Evolutionary conservation across 2,888 invertebrate genomes (phyloP).

Genomic region (Chymomyza fuscimana): DNA sequence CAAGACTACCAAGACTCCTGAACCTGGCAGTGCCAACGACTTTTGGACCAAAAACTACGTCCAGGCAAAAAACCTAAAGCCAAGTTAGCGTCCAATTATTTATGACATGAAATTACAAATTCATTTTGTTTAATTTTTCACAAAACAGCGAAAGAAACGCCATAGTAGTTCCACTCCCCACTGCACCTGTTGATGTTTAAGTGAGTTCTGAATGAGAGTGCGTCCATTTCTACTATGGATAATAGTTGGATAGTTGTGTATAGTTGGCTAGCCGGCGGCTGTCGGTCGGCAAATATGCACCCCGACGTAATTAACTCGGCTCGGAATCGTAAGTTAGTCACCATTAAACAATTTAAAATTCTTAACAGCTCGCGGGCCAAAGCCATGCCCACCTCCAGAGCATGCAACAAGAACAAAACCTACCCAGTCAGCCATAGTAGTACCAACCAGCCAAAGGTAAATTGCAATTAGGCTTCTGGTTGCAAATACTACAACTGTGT

Average conservation of each 20-base stretch:
- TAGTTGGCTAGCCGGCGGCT: neutral
- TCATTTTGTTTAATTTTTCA: slow-evolving; percentile 79
- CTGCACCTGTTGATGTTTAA: slow-evolving; percentile 57
- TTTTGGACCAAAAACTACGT: slow-evolving; percentile 1
- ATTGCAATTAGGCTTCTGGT: slow-evolving; percentile 79
- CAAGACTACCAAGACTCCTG: slow-evolving; percentile 13
- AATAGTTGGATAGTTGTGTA: too few species aligned
- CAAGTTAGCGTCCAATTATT: slow-evolving; percentile 78
- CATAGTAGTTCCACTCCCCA: neutral
- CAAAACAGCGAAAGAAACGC: slow-evolving; percentile 43
- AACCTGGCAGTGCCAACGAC: neutral
- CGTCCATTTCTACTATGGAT: slow-evolving; percentile 12
- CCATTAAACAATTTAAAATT: slow-evolving; percentile 75
- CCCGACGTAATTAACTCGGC: slow-evolving; percentile 75
- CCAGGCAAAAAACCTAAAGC: slow-evolving; percentile 14
- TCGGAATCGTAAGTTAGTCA: slow-evolving; percentile 75
- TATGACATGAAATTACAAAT: slow-evolving; percentile 79
- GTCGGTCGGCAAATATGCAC: slow-evolving; percentile 70
- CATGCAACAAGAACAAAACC: slow-evolving; percentile 12
- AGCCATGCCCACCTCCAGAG: slow-evolving; percentile 7
- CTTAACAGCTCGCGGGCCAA: slow-evolving; percentile 60
- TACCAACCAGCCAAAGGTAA: slow-evolving; percentile 61
- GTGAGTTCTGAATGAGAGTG: neutral
- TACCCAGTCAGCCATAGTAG: slow-evolving; percentile 8
- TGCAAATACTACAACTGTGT: slow-evolving; percentile 57